Evolutionary conservation across 2,797 vertebrate species (phyloP).

Genomic region (Brotula barbata): DNA sequence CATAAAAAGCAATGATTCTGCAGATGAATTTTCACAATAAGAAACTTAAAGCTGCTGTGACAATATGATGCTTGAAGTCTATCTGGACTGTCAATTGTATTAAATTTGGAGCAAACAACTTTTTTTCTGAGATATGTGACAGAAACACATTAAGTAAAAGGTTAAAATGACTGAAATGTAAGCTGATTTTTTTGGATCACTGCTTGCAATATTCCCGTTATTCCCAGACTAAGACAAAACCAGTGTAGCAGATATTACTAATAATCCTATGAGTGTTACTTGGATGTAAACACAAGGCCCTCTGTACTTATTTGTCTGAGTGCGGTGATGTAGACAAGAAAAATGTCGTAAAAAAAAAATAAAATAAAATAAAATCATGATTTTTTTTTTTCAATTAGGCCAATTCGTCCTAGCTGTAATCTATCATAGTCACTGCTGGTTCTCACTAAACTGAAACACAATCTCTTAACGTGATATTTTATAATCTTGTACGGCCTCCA

Average conservation of each 20-base stretch:
- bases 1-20: constrained; percentile 34
- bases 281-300: no score
- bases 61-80: no score
- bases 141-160: background rate
- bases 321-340: constrained; percentile 54
- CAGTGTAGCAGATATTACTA: constrained; percentile 45
- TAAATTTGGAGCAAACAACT: no score
- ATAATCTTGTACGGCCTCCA: constrained; percentile 53
- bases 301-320: constrained; percentile 55
- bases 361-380: constrained; percentile 61
- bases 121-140: background rate
- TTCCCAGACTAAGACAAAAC: no score
- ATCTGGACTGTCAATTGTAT: no score
- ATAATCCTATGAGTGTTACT: no score
- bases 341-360: constrained; percentile 40
- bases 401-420: constrained; percentile 50
- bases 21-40: constrained; percentile 20
- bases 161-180: constrained; percentile 20
- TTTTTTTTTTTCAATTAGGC: constrained; percentile 71
- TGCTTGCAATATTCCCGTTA: constrained; percentile 44
- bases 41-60: background rate
- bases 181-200: constrained; percentile 43
- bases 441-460: constrained; percentile 59
- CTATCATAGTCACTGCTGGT: constrained; percentile 56
- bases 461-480: constrained; percentile 53